Evolutionary conservation across 2,113 vertebrate species (phyloP).

Genomic region (Pycnonotus jocosus): DNA sequence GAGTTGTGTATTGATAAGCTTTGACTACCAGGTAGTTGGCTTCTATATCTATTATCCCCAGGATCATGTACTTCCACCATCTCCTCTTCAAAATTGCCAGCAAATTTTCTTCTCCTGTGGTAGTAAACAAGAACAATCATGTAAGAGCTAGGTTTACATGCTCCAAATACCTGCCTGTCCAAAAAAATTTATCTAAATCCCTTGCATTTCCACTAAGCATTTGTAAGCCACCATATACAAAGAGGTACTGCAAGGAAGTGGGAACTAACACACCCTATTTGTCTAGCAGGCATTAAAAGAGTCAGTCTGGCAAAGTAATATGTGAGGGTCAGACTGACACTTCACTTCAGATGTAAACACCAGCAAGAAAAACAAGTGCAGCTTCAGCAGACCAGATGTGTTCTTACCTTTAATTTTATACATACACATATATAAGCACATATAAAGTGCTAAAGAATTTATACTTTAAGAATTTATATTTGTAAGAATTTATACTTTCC

Average conservation of each 20-base stretch:
- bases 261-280: neutral
- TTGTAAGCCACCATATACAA: neutral
- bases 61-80: conserved; percentile 98
- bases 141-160: neutral
- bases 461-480: too few species aligned
- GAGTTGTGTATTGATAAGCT: conserved; percentile 94
- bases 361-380: neutral
- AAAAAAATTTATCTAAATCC: neutral
- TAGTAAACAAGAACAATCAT: conserved; percentile 22
- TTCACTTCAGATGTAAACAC: neutral
- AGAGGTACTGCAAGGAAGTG: neutral
- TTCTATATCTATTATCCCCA: conserved; percentile 93
- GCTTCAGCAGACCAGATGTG: neutral
- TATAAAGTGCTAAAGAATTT: neutral
- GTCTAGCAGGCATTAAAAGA: neutral
- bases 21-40: conserved; percentile 95
- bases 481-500: neutral
- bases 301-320: neutral
- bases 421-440: too few species aligned
- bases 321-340: neutral
- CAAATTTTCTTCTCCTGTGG: conserved; percentile 90
- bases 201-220: neutral
- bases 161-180: neutral
- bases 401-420: neutral
- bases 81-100: conserved; percentile 91